Conservation (phyloP, 2,113 vertebrate species). For the Varanus salvator region DNA sequence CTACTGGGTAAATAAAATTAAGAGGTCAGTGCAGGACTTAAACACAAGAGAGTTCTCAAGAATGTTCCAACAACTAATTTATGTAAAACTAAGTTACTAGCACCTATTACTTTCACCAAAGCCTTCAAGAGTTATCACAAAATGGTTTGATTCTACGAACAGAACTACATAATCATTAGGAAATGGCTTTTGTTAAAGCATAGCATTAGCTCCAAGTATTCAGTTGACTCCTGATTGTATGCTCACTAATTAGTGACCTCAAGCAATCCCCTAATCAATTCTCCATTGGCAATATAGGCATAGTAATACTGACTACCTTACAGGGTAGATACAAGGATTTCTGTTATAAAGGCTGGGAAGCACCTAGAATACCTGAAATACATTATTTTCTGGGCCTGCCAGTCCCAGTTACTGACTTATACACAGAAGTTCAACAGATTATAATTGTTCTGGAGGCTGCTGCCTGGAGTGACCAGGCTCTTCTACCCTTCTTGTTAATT, state of each 20-base stretch:
- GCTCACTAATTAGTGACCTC: not conserved
- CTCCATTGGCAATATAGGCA: not conserved
- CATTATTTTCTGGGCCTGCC: not conserved
- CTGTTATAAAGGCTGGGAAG: not conserved
- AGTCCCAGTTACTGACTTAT: not conserved
- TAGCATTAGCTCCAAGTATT: slow-evolving; percentile 35
- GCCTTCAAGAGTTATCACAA: slow-evolving; percentile 47
- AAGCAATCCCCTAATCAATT: not conserved
- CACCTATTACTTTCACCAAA: slow-evolving; percentile 47
- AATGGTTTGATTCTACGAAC: slow-evolving; percentile 28
- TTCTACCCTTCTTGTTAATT: not conserved
- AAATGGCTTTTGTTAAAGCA: slow-evolving; percentile 51
- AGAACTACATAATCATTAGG: not conserved
- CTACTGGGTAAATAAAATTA: slow-evolving; percentile 19
- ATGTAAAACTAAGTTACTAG: slow-evolving; percentile 49
- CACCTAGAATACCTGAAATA: not conserved
- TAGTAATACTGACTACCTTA: not conserved
- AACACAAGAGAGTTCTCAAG: slow-evolving; percentile 30
- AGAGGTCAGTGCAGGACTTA: slow-evolving; percentile 10
- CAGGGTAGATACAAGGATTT: not conserved
- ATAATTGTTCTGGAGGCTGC: not conserved
- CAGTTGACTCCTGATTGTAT: not conserved
- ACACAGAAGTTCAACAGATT: not conserved
- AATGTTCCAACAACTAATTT: slow-evolving; percentile 50
- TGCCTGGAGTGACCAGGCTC: not conserved